These are phyloP conservation scores for Cotesia chilonis DNA, from an alignment of 1,140 invertebrate genomes.

Conservation along the genomic window DNA sequence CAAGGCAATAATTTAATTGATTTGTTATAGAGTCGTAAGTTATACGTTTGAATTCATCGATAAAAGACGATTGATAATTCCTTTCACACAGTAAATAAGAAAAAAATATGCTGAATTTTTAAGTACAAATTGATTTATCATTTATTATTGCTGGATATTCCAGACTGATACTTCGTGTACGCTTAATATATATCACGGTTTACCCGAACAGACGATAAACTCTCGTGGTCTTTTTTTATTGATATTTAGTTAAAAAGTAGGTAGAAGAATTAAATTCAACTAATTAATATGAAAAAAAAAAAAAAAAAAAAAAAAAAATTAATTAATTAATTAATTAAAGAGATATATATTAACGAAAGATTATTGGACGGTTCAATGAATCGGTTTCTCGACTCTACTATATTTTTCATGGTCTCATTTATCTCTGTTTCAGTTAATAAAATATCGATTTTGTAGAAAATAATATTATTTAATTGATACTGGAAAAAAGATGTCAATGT, in stretches of 20 bases:
- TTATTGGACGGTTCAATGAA: conserved; percentile 28
- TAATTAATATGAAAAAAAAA: neutral
- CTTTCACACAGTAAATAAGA: conserved; percentile 8
- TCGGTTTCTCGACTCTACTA: conserved; percentile 11
- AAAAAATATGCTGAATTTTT: conserved; percentile 27
- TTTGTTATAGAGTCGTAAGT: neutral
- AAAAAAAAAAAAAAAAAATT: too few relatives aligned
- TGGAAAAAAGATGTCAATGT: neutral
- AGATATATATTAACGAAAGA: conserved; percentile 2
- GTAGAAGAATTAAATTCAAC: conserved; percentile 7
- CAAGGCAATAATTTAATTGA: neutral
- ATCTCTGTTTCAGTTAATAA: neutral
- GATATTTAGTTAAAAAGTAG: neutral
- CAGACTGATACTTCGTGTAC: conserved; percentile 29
- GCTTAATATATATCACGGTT: conserved; percentile 6
- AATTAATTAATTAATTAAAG: neutral
- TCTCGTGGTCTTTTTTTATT: conserved; percentile 17
- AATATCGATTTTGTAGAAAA: conserved; percentile 3
- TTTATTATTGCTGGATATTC: conserved; percentile 36
- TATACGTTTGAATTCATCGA: neutral
- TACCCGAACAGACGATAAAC: conserved; percentile 17
- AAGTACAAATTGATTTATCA: conserved; percentile 38
- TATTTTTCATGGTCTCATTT: neutral
- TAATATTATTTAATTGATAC: neutral
- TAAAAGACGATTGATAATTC: neutral